Conservation (phyloP, 2,888 invertebrate genomes). For the Amphipyra tragopoginis region DNA sequence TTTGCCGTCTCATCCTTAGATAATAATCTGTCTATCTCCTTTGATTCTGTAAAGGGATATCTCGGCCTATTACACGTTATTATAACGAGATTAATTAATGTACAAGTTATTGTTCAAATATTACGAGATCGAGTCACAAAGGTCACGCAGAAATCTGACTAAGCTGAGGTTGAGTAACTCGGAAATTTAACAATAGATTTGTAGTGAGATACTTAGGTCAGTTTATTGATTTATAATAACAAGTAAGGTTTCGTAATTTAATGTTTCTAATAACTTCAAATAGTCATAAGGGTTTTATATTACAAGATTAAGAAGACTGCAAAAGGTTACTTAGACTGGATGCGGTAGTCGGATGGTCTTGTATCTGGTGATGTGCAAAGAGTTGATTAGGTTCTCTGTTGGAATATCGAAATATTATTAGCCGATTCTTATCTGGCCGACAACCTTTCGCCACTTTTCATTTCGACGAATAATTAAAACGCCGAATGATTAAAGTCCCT, state of each 20-base stretch:
- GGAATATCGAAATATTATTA: too few species aligned
- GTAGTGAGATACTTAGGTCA: slow-evolving; percentile 25
- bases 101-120: slow-evolving; percentile 23
- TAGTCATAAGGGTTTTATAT: too few species aligned
- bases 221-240: slow-evolving; percentile 37
- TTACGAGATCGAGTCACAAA: slow-evolving; percentile 2
- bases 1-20: slow-evolving; percentile 33
- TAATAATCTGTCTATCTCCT: slow-evolving; percentile 42
- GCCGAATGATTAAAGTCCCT: too few species aligned
- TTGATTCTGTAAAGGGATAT: slow-evolving; percentile 41
- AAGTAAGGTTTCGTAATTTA: background rate
- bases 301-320: too few species aligned
- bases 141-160: slow-evolving; percentile 32
- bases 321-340: too few species aligned
- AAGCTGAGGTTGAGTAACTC: slow-evolving; percentile 22
- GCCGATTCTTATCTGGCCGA: too few species aligned
- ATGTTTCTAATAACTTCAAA: too few species aligned
- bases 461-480: too few species aligned
- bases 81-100: slow-evolving; percentile 44
- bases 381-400: too few species aligned
- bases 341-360: too few species aligned
- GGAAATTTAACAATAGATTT: slow-evolving; percentile 41
- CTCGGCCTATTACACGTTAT: slow-evolving; percentile 22
- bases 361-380: too few species aligned
- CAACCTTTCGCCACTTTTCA: too few species aligned